Conservation (phyloP, 2,797 vertebrate species). For the Enteromius viviparus region DNA sequence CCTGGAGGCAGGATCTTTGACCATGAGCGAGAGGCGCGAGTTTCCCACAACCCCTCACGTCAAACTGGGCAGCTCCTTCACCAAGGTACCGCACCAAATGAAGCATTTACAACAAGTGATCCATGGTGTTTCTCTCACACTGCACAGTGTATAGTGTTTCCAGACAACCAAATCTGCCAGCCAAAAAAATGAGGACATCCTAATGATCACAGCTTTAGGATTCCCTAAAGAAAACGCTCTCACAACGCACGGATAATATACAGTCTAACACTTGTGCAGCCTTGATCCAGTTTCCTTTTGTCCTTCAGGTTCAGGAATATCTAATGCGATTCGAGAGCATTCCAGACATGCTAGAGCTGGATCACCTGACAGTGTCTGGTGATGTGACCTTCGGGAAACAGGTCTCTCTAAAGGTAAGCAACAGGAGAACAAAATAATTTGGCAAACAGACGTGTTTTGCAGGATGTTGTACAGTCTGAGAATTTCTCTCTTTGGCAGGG, state of each 20-base stretch:
- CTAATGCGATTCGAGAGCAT: slow-evolving; percentile 95
- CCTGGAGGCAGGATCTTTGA: slow-evolving; percentile 93
- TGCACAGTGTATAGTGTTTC: not conserved
- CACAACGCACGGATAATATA: not conserved
- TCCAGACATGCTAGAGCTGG: slow-evolving; percentile 97
- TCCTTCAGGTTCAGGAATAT: slow-evolving; percentile 92
- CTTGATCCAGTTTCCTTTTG: not conserved
- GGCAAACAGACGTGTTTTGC: not conserved
- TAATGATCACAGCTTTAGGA: not conserved
- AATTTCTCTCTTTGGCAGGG: slow-evolving; percentile 75
- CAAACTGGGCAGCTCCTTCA: slow-evolving; percentile 98
- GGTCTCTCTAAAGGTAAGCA: slow-evolving; percentile 91
- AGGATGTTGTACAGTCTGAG: not conserved
- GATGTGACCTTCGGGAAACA: slow-evolving; percentile 98
- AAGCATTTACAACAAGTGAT: not conserved
- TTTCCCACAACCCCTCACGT: slow-evolving; percentile 96
- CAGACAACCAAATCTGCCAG: not conserved
- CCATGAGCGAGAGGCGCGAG: slow-evolving; percentile 95
- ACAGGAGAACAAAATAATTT: not conserved
- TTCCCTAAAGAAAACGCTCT: not conserved
- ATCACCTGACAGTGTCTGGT: slow-evolving; percentile 97
- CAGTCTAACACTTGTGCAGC: not conserved
- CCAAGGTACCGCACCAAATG: slow-evolving; percentile 80
- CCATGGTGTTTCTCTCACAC: not conserved
- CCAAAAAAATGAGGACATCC: not conserved